Evolutionary conservation across 1,140 invertebrate genomes (phyloP).

Genomic region (Ips nitidus): DNA sequence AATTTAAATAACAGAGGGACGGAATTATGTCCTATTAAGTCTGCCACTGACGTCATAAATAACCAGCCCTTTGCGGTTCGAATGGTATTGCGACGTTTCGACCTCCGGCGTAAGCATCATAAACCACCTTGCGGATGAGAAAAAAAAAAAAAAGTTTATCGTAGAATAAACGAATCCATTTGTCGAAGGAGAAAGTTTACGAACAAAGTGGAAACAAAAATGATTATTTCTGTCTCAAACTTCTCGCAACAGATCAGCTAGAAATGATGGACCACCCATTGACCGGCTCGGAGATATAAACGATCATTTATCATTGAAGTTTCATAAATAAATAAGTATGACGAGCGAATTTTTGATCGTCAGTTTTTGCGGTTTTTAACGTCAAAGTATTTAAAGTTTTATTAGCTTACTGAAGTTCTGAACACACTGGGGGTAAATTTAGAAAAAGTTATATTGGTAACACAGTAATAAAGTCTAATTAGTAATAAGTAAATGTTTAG

Average conservation of each 20-base stretch:
- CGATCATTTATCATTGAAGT: not conserved
- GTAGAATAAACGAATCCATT: not conserved
- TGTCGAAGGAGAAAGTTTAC: too few relatives aligned
- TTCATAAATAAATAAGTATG: too few relatives aligned
- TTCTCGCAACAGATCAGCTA: not conserved
- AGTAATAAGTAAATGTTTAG: too few relatives aligned
- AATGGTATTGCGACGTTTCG: not conserved
- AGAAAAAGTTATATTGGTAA: too few relatives aligned
- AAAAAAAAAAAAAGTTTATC: not conserved
- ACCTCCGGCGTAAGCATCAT: not conserved
- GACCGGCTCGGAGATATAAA: not conserved
- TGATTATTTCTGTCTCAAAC: conserved; percentile 5
- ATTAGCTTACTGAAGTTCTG: too few relatives aligned
- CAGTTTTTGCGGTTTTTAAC: too few relatives aligned
- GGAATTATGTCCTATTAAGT: conserved; percentile 27
- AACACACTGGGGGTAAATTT: too few relatives aligned
- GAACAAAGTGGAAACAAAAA: not conserved
- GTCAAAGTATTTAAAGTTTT: too few relatives aligned
- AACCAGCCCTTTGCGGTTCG: not conserved
- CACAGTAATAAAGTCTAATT: too few relatives aligned
- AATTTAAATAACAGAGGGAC: conserved; percentile 29
- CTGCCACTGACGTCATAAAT: conserved; percentile 21
- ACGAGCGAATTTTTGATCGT: too few relatives aligned
- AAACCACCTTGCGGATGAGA: not conserved
- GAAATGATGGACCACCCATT: conserved; percentile 1